Evolutionary conservation across 2,797 vertebrate genomes (phyloP).

Genomic region (Gorsachius magnificus): DNA sequence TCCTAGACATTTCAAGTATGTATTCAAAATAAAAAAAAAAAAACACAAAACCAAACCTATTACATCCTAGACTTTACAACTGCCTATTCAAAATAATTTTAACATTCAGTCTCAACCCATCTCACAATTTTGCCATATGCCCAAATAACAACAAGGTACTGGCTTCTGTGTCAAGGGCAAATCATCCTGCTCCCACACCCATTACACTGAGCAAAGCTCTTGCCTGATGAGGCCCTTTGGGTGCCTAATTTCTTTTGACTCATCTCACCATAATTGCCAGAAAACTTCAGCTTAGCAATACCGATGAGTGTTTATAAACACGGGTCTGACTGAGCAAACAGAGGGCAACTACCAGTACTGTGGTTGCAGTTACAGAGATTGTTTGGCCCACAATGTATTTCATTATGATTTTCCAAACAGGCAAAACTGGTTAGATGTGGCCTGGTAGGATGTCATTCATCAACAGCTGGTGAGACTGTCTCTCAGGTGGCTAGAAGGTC

Average conservation of each 20-base stretch:
- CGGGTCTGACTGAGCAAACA: background rate
- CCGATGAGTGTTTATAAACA: background rate
- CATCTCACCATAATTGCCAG: background rate
- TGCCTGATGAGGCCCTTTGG: background rate
- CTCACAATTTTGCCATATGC: background rate
- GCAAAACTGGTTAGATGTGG: background rate
- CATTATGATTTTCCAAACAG: background rate
- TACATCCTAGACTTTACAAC: fast-evolving
- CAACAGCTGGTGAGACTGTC: background rate
- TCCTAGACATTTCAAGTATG: background rate
- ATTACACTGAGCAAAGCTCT: background rate
- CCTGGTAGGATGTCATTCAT: background rate
- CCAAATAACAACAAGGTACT: background rate
- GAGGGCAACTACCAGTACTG: background rate
- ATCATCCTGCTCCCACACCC: background rate
- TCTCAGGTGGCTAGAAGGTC: background rate
- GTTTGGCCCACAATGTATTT: background rate
- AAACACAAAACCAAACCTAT: too few species aligned
- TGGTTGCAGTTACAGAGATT: background rate
- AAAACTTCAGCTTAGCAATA: background rate
- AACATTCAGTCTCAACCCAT: background rate
- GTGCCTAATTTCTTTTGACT: background rate
- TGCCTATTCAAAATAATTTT: background rate
- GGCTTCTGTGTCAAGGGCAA: background rate
- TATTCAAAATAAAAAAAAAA: too few species aligned